Conservation (phyloP, 2,888 invertebrate species). For the Tridacna gigas region DNA sequence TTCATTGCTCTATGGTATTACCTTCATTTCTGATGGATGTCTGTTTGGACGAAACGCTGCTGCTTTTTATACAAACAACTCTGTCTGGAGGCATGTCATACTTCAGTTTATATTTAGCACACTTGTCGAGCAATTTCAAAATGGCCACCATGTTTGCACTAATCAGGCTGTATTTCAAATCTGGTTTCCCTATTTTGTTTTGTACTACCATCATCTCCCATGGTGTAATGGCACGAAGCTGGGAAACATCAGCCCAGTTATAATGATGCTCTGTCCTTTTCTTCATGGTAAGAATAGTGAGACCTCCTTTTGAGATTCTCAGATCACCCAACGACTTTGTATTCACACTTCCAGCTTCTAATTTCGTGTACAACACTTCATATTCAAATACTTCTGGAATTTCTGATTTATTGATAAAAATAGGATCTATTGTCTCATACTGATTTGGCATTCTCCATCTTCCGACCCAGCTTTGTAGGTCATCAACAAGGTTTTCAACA, state of each 20-base stretch:
- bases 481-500: slow-evolving; percentile 71
- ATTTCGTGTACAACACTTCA: slow-evolving; percentile 68
- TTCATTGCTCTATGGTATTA: background rate
- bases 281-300: slow-evolving; percentile 65
- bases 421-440: slow-evolving; percentile 62
- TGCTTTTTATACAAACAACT: slow-evolving; percentile 31
- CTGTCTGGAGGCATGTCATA: slow-evolving; percentile 56
- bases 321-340: slow-evolving; percentile 62
- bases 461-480: slow-evolving; percentile 77
- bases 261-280: slow-evolving; percentile 68
- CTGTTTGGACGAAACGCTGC: background rate
- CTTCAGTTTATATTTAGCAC: slow-evolving; percentile 66
- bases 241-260: slow-evolving; percentile 68
- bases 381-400: slow-evolving; percentile 71
- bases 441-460: slow-evolving; percentile 71
- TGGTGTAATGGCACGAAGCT: slow-evolving; percentile 69
- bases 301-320: slow-evolving; percentile 65
- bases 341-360: slow-evolving; percentile 58
- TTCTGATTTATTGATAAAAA: slow-evolving; percentile 67
- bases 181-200: slow-evolving; percentile 71
- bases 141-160: slow-evolving; percentile 67
- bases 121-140: slow-evolving; percentile 60
- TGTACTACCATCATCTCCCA: slow-evolving; percentile 71
- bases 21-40: background rate
- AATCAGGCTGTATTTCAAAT: slow-evolving; percentile 66